Conservation (phyloP, 2,113 vertebrate genomes). For the Oceanites oceanicus region DNA sequence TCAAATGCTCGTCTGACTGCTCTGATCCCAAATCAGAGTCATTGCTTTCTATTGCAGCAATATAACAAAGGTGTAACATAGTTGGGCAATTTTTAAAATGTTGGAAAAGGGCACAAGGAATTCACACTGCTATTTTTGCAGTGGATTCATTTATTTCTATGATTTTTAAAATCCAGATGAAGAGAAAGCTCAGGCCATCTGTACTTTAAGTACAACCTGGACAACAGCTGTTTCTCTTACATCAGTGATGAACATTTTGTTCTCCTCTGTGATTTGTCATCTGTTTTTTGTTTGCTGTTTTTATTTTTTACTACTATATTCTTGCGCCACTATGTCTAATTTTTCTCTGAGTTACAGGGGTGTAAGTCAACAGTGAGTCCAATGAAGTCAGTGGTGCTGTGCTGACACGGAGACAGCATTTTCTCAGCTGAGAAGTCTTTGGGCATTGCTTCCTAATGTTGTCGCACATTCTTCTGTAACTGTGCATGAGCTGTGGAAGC, state of each 20-base stretch:
- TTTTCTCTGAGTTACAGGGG: neutral
- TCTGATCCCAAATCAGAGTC: neutral
- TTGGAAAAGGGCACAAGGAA: neutral
- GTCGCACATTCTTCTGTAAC: neutral
- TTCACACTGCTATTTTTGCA: neutral
- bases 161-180: neutral
- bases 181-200: neutral
- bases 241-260: neutral
- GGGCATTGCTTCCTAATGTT: neutral
- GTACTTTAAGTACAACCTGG: slow-evolving; percentile 11
- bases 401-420: neutral
- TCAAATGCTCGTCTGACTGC: neutral
- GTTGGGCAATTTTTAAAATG: neutral
- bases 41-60: neutral
- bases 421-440: neutral
- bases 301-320: neutral
- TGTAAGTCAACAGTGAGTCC: neutral
- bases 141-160: neutral
- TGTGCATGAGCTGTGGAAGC: neutral
- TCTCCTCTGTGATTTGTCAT: neutral
- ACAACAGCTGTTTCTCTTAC: slow-evolving; percentile 29
- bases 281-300: neutral
- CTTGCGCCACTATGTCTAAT: neutral
- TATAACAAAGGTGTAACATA: neutral
- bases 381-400: neutral